A percentile compares a stretch with the other conserved stretches of the same genome.
Conservation (phyloP, 2,797 vertebrate genomes). For the Holocentrus rufus region DNA sequence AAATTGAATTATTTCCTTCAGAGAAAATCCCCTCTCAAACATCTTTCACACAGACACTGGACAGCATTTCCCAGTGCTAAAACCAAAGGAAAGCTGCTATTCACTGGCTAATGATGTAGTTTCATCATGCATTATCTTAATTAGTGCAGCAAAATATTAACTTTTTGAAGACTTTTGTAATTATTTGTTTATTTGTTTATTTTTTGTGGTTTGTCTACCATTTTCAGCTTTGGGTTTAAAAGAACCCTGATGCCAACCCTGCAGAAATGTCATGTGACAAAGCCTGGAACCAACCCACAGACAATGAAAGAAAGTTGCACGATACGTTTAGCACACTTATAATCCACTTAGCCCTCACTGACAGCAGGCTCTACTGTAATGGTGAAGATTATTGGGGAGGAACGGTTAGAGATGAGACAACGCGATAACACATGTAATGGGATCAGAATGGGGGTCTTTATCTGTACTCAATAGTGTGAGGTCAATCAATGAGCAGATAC, state of each 20-base stretch:
- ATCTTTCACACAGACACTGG: not conserved
- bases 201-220: constrained; percentile 7
- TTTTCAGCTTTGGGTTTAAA: constrained; percentile 34
- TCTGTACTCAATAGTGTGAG: constrained; percentile 48
- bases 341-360: constrained; percentile 13
- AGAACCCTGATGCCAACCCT: not conserved
- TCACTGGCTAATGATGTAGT: not conserved
- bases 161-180: too few relatives aligned
- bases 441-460: constrained; percentile 20
- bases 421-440: constrained; percentile 10
- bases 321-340: constrained; percentile 30
- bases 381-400: not conserved
- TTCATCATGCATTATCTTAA: not conserved
- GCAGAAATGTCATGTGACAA: not conserved
- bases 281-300: constrained; percentile 12
- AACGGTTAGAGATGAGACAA: constrained; percentile 16
- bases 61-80: not conserved
- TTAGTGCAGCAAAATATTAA: too few relatives aligned
- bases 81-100: not conserved
- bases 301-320: constrained; percentile 30
- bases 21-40: not conserved
- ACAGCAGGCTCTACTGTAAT: constrained; percentile 2
- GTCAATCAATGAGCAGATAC: constrained; percentile 50
- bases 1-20: not conserved
- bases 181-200: too few relatives aligned